A percentile compares a stretch with the other conserved stretches of the same genome.
Evolutionary conservation across 2,888 invertebrate genomes (phyloP).

Genomic region (Pristionchus entomophagus): DNA sequence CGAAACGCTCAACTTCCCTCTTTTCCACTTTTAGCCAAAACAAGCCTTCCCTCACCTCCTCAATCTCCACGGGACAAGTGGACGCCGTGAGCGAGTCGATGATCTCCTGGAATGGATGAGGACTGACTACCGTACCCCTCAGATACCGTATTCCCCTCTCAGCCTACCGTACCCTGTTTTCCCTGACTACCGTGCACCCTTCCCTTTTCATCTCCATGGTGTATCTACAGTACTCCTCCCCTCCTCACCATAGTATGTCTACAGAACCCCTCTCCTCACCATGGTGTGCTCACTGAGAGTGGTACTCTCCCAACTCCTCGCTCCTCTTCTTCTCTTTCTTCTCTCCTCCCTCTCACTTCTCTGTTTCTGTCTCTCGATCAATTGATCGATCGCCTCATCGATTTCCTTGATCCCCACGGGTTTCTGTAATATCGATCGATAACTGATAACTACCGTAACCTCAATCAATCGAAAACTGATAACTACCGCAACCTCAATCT

Average conservation of each 20-base stretch:
- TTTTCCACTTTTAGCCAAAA: neutral
- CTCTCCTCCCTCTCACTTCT: neutral
- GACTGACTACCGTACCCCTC: conserved; percentile 5
- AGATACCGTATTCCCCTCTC: neutral
- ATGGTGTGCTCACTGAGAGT: conserved; percentile 37
- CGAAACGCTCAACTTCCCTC: neutral
- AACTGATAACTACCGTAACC: neutral
- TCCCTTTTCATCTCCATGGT: neutral
- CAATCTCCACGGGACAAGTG: neutral
- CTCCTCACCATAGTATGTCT: neutral
- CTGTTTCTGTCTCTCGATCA: neutral
- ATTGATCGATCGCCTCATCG: conserved; percentile 26
- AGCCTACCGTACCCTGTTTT: neutral
- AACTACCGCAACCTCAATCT: neutral
- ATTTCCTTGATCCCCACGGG: conserved; percentile 22
- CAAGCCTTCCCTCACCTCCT: neutral
- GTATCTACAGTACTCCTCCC: neutral
- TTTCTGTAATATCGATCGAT: neutral
- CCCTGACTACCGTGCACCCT: neutral
- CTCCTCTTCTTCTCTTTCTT: neutral
- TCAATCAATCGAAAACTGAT: neutral
- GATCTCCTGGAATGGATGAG: neutral
- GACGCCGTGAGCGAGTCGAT: conserved; percentile 20
- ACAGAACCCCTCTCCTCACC: neutral
- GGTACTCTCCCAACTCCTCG: neutral